Evolutionary conservation across 1,140 invertebrate species (phyloP).

Genomic region (Drosophila nannoptera): DNA sequence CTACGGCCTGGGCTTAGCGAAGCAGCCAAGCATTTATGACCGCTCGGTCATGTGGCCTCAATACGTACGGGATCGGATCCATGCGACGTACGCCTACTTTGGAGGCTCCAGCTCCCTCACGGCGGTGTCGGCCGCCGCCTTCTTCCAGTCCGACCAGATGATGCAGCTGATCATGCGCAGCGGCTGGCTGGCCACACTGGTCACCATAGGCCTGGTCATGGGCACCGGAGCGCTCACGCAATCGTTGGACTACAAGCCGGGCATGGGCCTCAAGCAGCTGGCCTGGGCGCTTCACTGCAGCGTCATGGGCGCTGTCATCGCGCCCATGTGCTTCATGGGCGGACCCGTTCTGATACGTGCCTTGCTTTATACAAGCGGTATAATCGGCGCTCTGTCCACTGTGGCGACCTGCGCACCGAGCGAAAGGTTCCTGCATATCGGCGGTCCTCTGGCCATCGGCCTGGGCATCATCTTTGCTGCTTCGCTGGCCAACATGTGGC

Average conservation of each 20-base stretch:
- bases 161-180: constrained; percentile 86
- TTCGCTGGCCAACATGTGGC: constrained; percentile 92
- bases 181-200: constrained; percentile 88
- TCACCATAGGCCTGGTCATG: constrained; percentile 91
- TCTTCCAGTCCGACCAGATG: constrained; percentile 88
- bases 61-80: constrained; percentile 94
- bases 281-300: constrained; percentile 95
- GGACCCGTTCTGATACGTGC: constrained; percentile 93
- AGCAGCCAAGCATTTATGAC: constrained; percentile 89
- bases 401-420: constrained; percentile 98
- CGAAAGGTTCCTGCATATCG: constrained; percentile 97
- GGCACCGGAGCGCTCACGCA: constrained; percentile 90
- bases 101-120: constrained; percentile 91
- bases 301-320: constrained; percentile 93
- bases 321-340: constrained; percentile 94
- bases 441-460: constrained; percentile 95
- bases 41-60: constrained; percentile 94
- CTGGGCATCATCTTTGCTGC: constrained; percentile 96
- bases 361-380: constrained; percentile 95
- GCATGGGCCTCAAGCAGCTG: constrained; percentile 93
- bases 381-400: constrained; percentile 94
- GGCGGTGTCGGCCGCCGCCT: constrained; percentile 88
- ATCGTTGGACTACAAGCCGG: constrained; percentile 88
- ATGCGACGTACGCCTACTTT: constrained; percentile 96
- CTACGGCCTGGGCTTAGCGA: constrained; percentile 94